A percentile compares a stretch with the other conserved stretches of the same genome.
phyloP scores from a whole-genome alignment of 2,797 vertebrate genomes.

The Macroramphosus scolopax region DNA sequence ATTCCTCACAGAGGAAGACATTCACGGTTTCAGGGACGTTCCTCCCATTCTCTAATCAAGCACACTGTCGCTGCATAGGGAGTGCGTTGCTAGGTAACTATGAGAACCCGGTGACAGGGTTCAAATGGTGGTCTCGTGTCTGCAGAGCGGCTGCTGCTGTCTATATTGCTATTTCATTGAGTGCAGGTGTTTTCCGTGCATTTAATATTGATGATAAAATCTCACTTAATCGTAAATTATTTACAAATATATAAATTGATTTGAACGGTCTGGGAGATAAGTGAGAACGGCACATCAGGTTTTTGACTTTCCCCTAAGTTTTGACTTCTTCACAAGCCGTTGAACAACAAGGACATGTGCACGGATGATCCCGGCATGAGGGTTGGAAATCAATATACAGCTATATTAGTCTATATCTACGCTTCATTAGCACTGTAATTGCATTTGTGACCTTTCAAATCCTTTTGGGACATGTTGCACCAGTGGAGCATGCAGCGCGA shows the following conservation, averaged over 20 bases:
- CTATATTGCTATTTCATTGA: conserved; percentile 21
- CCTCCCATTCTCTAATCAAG: conserved; percentile 69
- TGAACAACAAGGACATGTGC: background rate
- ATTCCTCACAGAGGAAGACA: conserved; percentile 59
- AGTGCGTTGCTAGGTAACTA: conserved; percentile 82
- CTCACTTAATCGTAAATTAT: background rate
- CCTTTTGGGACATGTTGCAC: conserved; percentile 6
- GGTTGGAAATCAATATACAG: conserved; percentile 27
- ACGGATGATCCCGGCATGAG: conserved; percentile 12
- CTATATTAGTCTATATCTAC: conserved; percentile 8
- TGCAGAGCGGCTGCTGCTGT: conserved; percentile 42
- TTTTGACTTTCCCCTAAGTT: too few species aligned
- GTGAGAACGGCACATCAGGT: too few species aligned
- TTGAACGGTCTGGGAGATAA: conserved; percentile 1
- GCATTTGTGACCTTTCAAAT: conserved; percentile 36
- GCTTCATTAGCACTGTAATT: conserved; percentile 31
- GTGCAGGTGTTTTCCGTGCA: conserved; percentile 15
- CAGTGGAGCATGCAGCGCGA: background rate
- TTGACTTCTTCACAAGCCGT: conserved; percentile 18
- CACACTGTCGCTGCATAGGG: conserved; percentile 60
- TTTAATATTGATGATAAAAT: conserved; percentile 20
- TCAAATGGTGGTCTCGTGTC: conserved; percentile 67
- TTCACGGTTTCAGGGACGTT: conserved; percentile 67
- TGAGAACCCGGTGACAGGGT: conserved; percentile 67
- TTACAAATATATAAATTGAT: too few species aligned